These are phyloP conservation scores for Pituophis catenifer DNA, from an alignment of 2,113 vertebrate genomes.

Conservation along the genomic window DNA sequence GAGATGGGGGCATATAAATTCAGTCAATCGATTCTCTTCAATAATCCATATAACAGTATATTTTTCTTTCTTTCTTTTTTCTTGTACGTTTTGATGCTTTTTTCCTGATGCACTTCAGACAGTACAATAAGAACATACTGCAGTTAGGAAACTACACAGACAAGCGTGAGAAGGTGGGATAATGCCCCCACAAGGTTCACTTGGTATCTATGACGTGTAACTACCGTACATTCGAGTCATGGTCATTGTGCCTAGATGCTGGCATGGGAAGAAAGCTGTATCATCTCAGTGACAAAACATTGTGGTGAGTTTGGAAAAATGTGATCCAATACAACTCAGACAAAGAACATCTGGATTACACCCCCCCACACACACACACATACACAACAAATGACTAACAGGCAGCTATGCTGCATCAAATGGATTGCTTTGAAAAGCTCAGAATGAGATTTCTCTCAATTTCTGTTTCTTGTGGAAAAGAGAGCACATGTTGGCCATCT, in stretches of 20 bases:
- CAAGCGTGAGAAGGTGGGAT: neutral
- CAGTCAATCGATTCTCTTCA: neutral
- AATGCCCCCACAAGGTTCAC: neutral
- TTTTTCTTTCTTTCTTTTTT: neutral
- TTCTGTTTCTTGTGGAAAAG: neutral
- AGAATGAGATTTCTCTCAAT: neutral
- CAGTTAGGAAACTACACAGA: neutral
- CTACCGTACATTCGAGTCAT: neutral
- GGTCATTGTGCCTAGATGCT: neutral
- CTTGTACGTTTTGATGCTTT: neutral
- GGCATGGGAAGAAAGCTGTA: neutral
- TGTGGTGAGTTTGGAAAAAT: neutral
- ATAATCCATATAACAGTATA: neutral
- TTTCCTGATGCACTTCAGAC: neutral
- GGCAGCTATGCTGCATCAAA: neutral
- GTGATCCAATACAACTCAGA: neutral
- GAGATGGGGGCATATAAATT: neutral
- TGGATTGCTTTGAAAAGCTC: neutral
- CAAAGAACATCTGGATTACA: neutral
- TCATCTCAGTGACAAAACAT: neutral
- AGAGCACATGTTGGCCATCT: neutral
- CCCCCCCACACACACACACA: too few species aligned
- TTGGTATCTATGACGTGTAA: neutral
- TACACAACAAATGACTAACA: neutral
- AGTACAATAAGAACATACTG: neutral